Conservation (phyloP, 2,797 vertebrate genomes). For the Eulemur coronatus region DNA sequence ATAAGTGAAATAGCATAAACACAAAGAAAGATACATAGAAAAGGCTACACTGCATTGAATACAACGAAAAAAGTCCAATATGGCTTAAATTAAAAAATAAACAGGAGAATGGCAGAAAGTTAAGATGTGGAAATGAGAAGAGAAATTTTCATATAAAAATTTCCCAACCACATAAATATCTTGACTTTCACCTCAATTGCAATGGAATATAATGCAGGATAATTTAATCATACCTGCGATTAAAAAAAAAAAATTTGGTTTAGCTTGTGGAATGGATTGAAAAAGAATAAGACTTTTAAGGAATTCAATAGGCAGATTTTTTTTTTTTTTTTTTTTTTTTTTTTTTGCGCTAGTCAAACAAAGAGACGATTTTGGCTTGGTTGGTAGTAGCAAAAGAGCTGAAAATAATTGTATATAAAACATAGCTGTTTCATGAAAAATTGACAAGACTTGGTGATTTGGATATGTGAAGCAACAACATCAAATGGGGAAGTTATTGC, state of each 20-base stretch:
- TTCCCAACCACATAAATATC: not conserved
- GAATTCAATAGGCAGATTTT: not conserved
- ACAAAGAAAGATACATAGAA: not conserved
- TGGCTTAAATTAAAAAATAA: not conserved
- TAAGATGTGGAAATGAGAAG: not conserved
- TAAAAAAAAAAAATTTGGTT: not conserved
- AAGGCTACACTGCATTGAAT: not conserved
- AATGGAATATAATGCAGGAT: not conserved
- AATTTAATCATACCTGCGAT: not conserved
- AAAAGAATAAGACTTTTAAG: not conserved
- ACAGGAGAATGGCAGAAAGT: not conserved
- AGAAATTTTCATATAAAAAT: not conserved
- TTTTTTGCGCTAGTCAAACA: not conserved
- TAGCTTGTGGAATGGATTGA: not conserved
- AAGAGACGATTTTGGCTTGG: not conserved
- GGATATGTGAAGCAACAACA: not conserved
- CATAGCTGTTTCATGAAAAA: not conserved
- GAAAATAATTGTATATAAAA: not conserved
- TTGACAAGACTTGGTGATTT: not conserved
- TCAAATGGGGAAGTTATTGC: not conserved
- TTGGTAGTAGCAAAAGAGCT: not conserved
- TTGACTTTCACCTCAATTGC: not conserved
- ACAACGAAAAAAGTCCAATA: not conserved
- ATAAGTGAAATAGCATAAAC: not conserved
- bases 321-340: not conserved